Evolutionary conservation across 92 coral and sea anemone genomes (phyloP).

Genomic region (Epizoanthus rinbou): DNA sequence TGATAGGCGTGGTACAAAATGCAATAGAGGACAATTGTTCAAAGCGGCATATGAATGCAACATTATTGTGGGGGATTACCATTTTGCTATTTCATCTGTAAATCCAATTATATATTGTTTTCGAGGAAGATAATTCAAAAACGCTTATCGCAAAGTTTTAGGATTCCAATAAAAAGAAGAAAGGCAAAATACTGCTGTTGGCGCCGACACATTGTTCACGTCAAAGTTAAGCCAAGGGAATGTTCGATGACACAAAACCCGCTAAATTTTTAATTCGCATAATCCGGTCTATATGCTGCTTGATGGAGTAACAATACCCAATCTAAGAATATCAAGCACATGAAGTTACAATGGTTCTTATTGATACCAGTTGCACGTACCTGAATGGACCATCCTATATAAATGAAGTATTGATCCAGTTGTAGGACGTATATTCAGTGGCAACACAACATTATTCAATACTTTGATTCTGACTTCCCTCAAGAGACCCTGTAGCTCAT

Average conservation of each 20-base stretch:
- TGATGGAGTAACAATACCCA: no score
- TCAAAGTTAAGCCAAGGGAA: neutral
- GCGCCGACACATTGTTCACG: neutral
- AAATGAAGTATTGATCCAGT: no score
- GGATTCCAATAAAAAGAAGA: neutral
- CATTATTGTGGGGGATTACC: neutral
- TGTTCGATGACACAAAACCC: neutral
- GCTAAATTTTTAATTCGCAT: no score
- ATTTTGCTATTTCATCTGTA: slow-evolving; percentile 3
- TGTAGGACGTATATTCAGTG: no score
- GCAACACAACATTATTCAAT: no score
- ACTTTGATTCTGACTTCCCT: no score
- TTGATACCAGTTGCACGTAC: no score
- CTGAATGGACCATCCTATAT: no score
- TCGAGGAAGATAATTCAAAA: neutral
- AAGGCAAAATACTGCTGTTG: neutral
- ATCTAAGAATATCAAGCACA: no score
- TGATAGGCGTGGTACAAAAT: neutral
- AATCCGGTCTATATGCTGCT: no score
- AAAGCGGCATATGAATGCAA: neutral
- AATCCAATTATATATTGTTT: slow-evolving; percentile 1
- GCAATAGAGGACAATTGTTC: neutral
- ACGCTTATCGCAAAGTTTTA: neutral
- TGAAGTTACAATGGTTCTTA: no score
- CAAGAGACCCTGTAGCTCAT: no score